Percentiles rank a stretch among this genome's conserved stretches.
phyloP scores from a whole-genome alignment of 2,113 vertebrate genomes.

The Strix aluco region DNA sequence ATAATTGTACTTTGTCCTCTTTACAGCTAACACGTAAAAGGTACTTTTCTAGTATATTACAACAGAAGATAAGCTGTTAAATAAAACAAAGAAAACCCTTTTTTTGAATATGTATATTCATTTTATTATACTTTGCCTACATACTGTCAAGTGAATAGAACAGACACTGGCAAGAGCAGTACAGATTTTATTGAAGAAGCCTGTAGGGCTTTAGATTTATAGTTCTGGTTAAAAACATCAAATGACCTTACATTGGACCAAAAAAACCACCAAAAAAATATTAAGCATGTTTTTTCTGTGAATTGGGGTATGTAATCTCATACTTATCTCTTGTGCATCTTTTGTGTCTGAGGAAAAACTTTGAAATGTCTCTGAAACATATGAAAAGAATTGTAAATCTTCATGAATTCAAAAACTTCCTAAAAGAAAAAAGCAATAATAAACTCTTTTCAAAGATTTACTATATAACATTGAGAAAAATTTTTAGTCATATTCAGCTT shows the following conservation, averaged over 20 bases:
- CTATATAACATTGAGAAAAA: background rate
- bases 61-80: background rate
- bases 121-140: background rate
- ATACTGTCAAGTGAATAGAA: background rate
- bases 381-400: background rate
- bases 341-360: background rate
- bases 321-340: background rate
- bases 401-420: background rate
- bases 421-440: background rate
- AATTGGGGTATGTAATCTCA: background rate
- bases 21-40: background rate
- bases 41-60: background rate
- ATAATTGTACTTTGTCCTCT: background rate
- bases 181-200: background rate
- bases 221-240: background rate
- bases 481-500: background rate
- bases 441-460: background rate
- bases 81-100: fast-evolving
- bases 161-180: background rate
- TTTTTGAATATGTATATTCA: background rate
- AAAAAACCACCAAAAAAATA: background rate
- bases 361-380: background rate
- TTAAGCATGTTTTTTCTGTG: background rate
- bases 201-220: background rate
- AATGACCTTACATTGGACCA: background rate